A percentile compares a stretch with the other conserved stretches of the same genome.
These are phyloP conservation scores for Rostratula benghalensis DNA, from an alignment of 2,113 vertebrate species.

Conservation along the genomic window DNA sequence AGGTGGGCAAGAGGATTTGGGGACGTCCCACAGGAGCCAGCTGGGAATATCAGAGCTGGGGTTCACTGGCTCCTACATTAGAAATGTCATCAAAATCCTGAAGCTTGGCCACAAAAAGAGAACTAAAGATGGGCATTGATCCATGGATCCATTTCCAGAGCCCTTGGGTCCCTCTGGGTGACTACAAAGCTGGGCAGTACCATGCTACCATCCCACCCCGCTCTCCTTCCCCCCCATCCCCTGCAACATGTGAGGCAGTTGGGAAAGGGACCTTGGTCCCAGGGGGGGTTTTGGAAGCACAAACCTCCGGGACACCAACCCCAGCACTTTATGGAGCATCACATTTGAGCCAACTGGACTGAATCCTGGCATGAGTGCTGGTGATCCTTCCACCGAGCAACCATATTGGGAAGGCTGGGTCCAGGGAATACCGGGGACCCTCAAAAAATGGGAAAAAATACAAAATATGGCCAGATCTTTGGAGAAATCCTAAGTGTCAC, in stretches of 20 bases:
- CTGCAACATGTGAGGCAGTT: fast-evolving
- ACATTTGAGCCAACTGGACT: not conserved
- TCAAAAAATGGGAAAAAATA: not conserved
- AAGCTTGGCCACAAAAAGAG: not conserved
- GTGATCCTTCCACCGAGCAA: not conserved
- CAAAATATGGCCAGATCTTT: fast-evolving
- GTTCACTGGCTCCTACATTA: not conserved
- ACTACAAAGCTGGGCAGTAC: fast-evolving
- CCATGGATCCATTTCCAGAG: not conserved
- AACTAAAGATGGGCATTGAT: not conserved
- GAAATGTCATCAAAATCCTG: not conserved
- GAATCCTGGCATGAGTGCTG: not conserved
- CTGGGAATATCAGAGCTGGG: not conserved
- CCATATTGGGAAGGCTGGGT: not conserved
- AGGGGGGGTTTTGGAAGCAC: not conserved
- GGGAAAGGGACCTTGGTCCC: not conserved
- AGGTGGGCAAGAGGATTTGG: fast-evolving
- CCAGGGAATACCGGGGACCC: not conserved
- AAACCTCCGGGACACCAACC: fast-evolving
- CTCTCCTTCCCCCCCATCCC: not conserved
- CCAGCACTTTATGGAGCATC: fast-evolving
- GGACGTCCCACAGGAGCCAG: not conserved
- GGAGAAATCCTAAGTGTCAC: fast-evolving
- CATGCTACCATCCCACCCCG: not conserved
- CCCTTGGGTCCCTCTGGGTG: not conserved